A percentile compares a stretch with the other conserved stretches of the same genome.
These are phyloP conservation scores for Nautilus pompilius DNA, from an alignment of 1,140 invertebrate species.

Conservation along the genomic window DNA sequence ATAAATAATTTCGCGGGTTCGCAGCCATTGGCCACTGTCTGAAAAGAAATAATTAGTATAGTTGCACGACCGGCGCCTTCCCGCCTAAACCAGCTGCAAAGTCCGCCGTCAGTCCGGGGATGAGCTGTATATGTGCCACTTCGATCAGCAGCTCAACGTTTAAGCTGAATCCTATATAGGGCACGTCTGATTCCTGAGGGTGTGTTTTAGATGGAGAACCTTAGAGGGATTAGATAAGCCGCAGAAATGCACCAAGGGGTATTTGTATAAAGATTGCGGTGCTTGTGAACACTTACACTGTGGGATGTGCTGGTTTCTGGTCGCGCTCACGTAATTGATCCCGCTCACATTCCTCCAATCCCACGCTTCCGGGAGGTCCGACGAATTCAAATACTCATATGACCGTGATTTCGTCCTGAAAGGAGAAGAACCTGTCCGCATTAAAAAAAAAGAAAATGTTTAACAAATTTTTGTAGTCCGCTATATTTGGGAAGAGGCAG, in stretches of 20 bases:
- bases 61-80: too few species aligned
- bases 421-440: background rate
- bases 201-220: background rate
- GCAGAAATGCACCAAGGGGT: too few species aligned
- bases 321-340: constrained; percentile 53
- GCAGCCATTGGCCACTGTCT: too few species aligned
- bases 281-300: constrained; percentile 41
- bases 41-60: too few species aligned
- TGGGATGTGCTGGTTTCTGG: constrained; percentile 52
- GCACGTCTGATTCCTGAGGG: background rate
- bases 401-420: background rate
- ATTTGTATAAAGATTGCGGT: too few species aligned
- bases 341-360: constrained; percentile 57
- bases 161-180: background rate
- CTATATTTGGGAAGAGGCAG: too few species aligned
- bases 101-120: too few species aligned
- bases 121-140: background rate
- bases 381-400: background rate
- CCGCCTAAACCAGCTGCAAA: too few species aligned
- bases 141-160: background rate
- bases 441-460: too few species aligned
- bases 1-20: too few species aligned
- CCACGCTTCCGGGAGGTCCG: constrained; percentile 41
- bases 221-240: too few species aligned
- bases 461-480: too few species aligned